Conservation (phyloP, 2,797 vertebrate species). For the Lutjanus campechanus region DNA sequence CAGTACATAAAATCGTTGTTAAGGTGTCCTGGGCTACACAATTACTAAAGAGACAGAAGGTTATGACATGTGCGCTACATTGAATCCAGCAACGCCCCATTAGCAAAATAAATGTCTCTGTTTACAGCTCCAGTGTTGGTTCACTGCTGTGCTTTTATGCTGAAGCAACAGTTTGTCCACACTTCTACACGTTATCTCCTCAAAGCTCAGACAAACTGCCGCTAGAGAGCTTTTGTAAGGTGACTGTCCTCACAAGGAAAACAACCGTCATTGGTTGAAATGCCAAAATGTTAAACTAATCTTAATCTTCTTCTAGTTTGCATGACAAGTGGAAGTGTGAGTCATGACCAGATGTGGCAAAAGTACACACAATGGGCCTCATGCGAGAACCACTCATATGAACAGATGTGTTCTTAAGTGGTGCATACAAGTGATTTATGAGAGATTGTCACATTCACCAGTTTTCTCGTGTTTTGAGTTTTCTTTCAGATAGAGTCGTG, state of each 20-base stretch:
- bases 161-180: slow-evolving; percentile 1
- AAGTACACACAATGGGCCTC: no score
- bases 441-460: no score
- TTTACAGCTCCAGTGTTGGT: background rate
- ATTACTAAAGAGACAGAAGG: background rate
- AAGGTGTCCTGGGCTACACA: background rate
- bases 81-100: background rate
- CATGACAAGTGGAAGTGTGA: background rate
- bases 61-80: background rate
- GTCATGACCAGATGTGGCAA: no score
- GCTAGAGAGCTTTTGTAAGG: background rate
- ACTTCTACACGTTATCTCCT: no score
- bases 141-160: background rate
- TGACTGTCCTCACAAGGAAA: background rate
- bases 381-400: no score
- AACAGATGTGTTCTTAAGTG: no score
- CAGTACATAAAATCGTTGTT: background rate
- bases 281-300: background rate
- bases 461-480: no score
- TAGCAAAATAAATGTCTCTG: background rate
- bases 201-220: background rate
- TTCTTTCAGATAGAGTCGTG: no score
- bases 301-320: background rate
- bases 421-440: no score
- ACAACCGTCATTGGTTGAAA: background rate